These are phyloP conservation scores for Morone chrysops DNA, from an alignment of 2,113 vertebrate species.

Conservation along the genomic window DNA sequence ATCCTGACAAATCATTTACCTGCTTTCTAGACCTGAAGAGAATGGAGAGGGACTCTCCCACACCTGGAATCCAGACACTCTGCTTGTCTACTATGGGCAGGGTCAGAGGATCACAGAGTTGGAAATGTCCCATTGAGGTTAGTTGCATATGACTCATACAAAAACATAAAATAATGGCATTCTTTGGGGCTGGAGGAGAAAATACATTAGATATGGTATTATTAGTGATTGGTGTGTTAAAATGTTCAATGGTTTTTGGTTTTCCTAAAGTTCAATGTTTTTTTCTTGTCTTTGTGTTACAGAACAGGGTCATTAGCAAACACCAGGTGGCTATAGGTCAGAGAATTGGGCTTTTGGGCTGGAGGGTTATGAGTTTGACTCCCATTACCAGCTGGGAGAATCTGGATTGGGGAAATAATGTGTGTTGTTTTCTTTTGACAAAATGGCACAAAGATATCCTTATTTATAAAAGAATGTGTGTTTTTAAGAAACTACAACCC, in stretches of 20 bases:
- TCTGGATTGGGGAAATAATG: constrained; percentile 9
- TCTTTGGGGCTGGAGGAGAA: too few relatives aligned
- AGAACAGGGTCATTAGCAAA: background rate
- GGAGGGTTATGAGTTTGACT: constrained; percentile 17
- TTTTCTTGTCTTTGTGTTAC: background rate
- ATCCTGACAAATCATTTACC: constrained; percentile 84
- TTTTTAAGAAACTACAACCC: background rate
- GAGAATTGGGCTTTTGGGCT: constrained; percentile 24
- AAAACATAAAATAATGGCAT: background rate
- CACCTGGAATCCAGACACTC: constrained; percentile 72
- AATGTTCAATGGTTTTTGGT: too few relatives aligned
- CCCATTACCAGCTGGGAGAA: constrained; percentile 8
- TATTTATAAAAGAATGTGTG: background rate
- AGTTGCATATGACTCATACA: constrained; percentile 37
- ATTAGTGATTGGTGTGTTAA: background rate
- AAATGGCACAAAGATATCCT: constrained; percentile 10
- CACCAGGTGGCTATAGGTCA: constrained; percentile 49
- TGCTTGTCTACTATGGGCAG: constrained; percentile 51
- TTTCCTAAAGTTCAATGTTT: too few relatives aligned
- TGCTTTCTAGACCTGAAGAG: constrained; percentile 58
- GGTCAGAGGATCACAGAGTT: constrained; percentile 56
- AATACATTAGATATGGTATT: background rate
- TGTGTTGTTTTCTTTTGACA: constrained; percentile 7
- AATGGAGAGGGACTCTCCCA: constrained; percentile 66
- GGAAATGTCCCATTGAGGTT: constrained; percentile 40